phyloP scores from a whole-genome alignment of 2,113 vertebrate genomes.

The Malurus cyaneus region DNA sequence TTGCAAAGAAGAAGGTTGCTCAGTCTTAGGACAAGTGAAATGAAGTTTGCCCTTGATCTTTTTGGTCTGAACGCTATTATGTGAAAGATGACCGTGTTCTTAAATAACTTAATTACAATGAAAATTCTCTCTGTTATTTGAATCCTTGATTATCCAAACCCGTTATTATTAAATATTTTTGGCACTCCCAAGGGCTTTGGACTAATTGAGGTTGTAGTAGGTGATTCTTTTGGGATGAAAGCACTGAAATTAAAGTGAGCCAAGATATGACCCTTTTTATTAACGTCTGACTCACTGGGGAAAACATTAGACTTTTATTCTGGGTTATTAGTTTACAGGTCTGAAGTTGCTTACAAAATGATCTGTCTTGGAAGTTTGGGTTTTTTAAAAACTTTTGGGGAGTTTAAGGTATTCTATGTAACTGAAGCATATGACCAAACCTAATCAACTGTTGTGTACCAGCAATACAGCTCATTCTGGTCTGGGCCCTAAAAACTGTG shows the following conservation, averaged over 20 bases:
- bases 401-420: background rate
- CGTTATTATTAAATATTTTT: background rate
- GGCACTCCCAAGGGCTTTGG: background rate
- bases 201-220: conserved; percentile 27
- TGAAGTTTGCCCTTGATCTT: conserved; percentile 4
- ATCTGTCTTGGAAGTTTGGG: background rate
- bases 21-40: background rate
- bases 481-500: background rate
- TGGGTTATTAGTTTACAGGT: conserved; percentile 43
- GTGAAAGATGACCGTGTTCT: background rate
- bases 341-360: background rate
- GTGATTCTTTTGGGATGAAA: conserved; percentile 37
- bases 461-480: background rate
- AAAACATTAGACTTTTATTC: conserved; percentile 14
- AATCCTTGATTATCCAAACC: conserved; percentile 51
- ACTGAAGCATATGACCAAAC: background rate
- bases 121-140: conserved; percentile 16
- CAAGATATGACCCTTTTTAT: conserved; percentile 44
- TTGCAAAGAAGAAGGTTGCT: background rate
- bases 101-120: conserved; percentile 40
- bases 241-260: conserved; percentile 42
- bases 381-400: background rate
- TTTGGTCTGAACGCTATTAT: background rate
- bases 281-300: background rate
- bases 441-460: background rate